Evolutionary conservation across 2,797 vertebrate species (phyloP).

Genomic region (Australoheros facetus): DNA sequence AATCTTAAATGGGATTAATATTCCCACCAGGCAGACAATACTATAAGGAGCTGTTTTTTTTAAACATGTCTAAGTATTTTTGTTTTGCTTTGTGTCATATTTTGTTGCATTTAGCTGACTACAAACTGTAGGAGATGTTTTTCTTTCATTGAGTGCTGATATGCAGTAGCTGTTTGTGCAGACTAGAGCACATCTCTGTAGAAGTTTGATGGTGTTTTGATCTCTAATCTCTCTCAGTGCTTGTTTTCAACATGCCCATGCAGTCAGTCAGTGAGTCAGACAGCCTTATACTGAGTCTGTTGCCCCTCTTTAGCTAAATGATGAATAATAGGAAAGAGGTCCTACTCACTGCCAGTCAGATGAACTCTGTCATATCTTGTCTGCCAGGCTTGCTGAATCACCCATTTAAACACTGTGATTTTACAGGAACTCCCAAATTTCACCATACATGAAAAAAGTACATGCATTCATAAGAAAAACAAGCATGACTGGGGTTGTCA

Average conservation of each 20-base stretch:
- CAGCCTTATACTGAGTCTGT: background rate
- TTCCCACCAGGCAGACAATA: slow-evolving; percentile 8
- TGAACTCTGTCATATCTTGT: slow-evolving; percentile 59
- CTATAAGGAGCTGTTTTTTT: background rate
- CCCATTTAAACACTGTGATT: slow-evolving; percentile 55
- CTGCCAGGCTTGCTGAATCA: slow-evolving; percentile 51
- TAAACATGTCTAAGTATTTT: slow-evolving; percentile 22
- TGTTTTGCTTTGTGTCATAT: slow-evolving; percentile 4
- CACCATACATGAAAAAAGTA: background rate
- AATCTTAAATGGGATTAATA: background rate
- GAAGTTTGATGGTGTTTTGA: background rate
- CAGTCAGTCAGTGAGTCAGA: slow-evolving; percentile 49
- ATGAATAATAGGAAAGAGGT: slow-evolving; percentile 25
- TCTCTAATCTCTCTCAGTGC: background rate
- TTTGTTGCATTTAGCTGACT: background rate
- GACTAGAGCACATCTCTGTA: background rate
- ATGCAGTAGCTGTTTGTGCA: background rate
- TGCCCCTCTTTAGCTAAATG: slow-evolving; percentile 8
- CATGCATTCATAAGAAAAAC: background rate
- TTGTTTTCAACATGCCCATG: slow-evolving; percentile 29
- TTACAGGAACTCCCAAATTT: slow-evolving; percentile 51
- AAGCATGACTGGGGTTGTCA: background rate
- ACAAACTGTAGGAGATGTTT: background rate
- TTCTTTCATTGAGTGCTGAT: background rate
- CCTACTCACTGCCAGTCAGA: slow-evolving; percentile 8